phyloP scores from a whole-genome alignment of 2,113 vertebrate species.

The Siniperca knerii region DNA sequence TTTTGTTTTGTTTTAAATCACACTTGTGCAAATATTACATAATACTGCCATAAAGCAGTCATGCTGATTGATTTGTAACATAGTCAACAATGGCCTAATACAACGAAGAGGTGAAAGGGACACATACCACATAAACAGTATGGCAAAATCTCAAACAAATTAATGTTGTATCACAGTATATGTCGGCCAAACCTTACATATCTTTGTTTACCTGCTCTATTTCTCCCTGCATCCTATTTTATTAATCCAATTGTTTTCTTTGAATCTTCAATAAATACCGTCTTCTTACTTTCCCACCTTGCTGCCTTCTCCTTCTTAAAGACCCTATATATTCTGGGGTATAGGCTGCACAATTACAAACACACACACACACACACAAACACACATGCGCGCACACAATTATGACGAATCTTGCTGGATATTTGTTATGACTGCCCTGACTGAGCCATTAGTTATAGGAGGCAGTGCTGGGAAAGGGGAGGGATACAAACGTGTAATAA shows the following conservation, averaged over 20 bases:
- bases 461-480: slow-evolving; percentile 81
- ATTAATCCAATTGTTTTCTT: slow-evolving; percentile 14
- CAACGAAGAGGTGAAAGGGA: not conserved
- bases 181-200: not conserved
- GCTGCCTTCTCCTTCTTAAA: slow-evolving; percentile 56
- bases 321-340: slow-evolving; percentile 56
- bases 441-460: slow-evolving; percentile 85
- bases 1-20: not conserved
- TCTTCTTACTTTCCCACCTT: slow-evolving; percentile 58
- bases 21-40: not conserved
- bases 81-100: not conserved
- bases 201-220: slow-evolving; percentile 38
- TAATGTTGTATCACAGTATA: not conserved
- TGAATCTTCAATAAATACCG: not conserved
- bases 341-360: slow-evolving; percentile 55
- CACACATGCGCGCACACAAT: slow-evolving; percentile 63
- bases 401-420: slow-evolving; percentile 84
- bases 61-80: not conserved
- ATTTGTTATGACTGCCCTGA: slow-evolving; percentile 86
- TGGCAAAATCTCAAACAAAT: not conserved
- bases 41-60: not conserved
- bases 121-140: not conserved
- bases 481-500: slow-evolving; percentile 82
- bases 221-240: slow-evolving; percentile 18
- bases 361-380: slow-evolving; percentile 45